Evolutionary conservation across 2,888 invertebrate species (phyloP), one percentile per base, ranked within the genome.

Genomic region (Eupithecia tripunctaria): DNA sequence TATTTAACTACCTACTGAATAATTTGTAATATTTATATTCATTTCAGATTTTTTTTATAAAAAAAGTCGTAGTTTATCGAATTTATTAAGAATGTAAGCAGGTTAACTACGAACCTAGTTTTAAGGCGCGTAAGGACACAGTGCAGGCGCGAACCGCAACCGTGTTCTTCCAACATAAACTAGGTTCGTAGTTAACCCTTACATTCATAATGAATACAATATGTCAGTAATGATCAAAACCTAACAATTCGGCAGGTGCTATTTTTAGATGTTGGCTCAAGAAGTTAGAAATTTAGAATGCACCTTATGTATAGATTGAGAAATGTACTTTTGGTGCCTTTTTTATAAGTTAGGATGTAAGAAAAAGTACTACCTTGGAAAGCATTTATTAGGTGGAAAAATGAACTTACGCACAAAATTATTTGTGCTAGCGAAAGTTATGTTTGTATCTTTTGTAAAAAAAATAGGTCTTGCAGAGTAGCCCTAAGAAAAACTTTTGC

Each of bases 391-490:
- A 56, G 21, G 4, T 51, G 21, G 5, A 51, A 51, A 51, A 10
- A 4, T 51, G 47, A 51, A 56, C 56, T 51, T 51, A 47, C 12
- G 10, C 51, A 51, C 25, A 21, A 56, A 56, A 25, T 56, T 21
- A 51, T 51, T 43, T 56, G 25, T 18, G 27, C 2, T 7, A 5
- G 25, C 29, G 18, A 8, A 29, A 29, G 29, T 60, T 27, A 27
- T 60, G 47, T 47, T 47, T 6, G 47, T n/a, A 47, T 47, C 2
- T 47, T 56, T 14, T 56, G 56, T 25, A 25, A 12, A 32, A 29
- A 32, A 15, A 15, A 8, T 8, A 29, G 10, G 66, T 71, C 67
- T 71, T 71, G 67, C 60, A 67, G n/a, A 38, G 7, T 66, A 70
- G 70, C 32, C 1, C 15, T 67, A 68, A 60, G 68, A 14, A 63